These are phyloP conservation scores for Cavia porcellus DNA, from an alignment of 2,113 vertebrate genomes.

Conservation along the genomic window DNA sequence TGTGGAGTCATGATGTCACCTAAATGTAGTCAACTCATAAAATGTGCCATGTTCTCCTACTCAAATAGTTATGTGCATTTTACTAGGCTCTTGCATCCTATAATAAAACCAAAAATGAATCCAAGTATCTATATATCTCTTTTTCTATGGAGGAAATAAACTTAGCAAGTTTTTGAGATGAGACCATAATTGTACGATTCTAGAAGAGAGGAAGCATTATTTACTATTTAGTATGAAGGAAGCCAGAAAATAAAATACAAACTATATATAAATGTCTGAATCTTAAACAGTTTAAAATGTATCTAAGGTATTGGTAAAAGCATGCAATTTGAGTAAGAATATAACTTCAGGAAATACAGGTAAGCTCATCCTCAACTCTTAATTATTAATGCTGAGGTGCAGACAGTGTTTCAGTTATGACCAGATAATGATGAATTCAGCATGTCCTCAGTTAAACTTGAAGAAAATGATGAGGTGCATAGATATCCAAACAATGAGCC, in stretches of 20 bases:
- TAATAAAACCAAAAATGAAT: constrained; percentile 56
- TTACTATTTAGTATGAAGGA: constrained; percentile 76
- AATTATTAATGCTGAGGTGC: background rate
- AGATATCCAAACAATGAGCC: background rate
- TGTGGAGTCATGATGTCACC: constrained; percentile 61
- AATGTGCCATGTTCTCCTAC: constrained; percentile 56
- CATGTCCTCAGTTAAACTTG: background rate
- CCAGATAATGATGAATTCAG: background rate
- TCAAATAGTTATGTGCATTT: constrained; percentile 71
- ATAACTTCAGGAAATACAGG: background rate
- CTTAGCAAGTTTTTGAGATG: constrained; percentile 65
- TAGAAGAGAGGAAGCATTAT: constrained; percentile 73
- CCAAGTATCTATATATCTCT: constrained; percentile 30
- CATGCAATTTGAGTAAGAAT: background rate
- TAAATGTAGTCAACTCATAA: constrained; percentile 70
- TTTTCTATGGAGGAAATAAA: constrained; percentile 71
- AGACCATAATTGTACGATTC: constrained; percentile 58
- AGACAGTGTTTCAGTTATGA: constrained; percentile 30
- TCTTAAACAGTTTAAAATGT: constrained; percentile 32
- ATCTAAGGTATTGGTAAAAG: constrained; percentile 58
- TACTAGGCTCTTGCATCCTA: constrained; percentile 51
- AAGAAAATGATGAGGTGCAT: constrained; percentile 1
- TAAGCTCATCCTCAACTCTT: background rate
- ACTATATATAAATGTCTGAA: background rate
- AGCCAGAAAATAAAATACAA: constrained; percentile 61